A percentile compares a stretch with the other conserved stretches of the same genome.
Conservation (phyloP, 2,888 invertebrate genomes). For the Liodrosophila aerea region DNA sequence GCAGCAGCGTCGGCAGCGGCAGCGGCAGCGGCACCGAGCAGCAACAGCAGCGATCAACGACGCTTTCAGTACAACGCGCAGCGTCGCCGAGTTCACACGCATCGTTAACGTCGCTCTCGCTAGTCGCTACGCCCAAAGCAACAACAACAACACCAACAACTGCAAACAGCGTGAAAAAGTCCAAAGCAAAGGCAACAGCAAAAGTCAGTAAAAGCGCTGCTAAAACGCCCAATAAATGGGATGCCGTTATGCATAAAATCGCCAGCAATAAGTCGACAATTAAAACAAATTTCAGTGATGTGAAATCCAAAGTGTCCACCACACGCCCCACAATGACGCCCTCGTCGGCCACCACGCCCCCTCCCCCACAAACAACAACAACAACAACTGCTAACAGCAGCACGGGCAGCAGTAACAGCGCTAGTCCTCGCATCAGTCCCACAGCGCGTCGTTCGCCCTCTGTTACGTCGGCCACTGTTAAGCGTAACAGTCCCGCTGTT, state of each 20-base stretch:
- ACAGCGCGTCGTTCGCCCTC: constrained; percentile 59
- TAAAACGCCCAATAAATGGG: constrained; percentile 85
- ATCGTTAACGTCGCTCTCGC: constrained; percentile 68
- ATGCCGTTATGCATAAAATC: constrained; percentile 92
- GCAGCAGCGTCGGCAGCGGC: constrained; percentile 25
- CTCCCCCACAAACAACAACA: neutral
- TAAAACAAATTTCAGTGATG: constrained; percentile 90
- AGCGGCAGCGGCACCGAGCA: constrained; percentile 27
- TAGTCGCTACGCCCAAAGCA: constrained; percentile 59
- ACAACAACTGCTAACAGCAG: constrained; percentile 1
- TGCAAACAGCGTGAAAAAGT: constrained; percentile 28
- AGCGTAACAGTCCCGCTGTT: constrained; percentile 27
- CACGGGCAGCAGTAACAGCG: constrained; percentile 13
- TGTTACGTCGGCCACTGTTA: constrained; percentile 56
- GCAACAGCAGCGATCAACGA: constrained; percentile 41
- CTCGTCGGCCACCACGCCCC: constrained; percentile 5
- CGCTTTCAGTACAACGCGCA: constrained; percentile 76
- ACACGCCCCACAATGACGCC: constrained; percentile 47
- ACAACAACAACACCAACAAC: constrained; percentile 54
- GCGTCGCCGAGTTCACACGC: constrained; percentile 80
- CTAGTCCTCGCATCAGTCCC: constrained; percentile 60
- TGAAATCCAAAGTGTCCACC: constrained; percentile 91
- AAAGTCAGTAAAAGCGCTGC: constrained; percentile 64
- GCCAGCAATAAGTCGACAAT: constrained; percentile 85
- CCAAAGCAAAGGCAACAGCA: constrained; percentile 35